Evolutionary conservation across 1,140 invertebrate genomes (phyloP).

Genomic region (Limonius californicus): DNA sequence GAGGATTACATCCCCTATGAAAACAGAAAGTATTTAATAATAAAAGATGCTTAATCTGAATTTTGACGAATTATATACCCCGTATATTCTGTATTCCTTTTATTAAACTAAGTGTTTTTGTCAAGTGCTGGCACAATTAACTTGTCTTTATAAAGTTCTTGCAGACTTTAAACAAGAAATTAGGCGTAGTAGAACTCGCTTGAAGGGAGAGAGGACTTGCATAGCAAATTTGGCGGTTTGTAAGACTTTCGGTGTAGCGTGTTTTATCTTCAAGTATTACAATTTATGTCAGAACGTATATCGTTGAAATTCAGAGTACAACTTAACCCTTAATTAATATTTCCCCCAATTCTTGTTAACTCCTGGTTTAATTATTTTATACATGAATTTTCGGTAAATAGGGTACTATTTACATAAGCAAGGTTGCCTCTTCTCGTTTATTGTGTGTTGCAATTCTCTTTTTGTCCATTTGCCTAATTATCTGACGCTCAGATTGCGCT

Average conservation of each 20-base stretch:
- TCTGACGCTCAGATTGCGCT: neutral
- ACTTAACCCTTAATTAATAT: neutral
- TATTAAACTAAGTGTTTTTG: no score
- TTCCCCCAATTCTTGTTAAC: conserved; percentile 9
- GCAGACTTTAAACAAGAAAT: conserved; percentile 2
- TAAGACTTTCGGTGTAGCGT: neutral
- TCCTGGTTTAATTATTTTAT: conserved; percentile 3
- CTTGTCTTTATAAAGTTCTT: neutral
- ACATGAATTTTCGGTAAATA: neutral
- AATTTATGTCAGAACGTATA: neutral
- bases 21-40: no score
- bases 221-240: neutral
- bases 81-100: no score
- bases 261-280: neutral
- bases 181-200: neutral
- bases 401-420: neutral
- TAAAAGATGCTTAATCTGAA: no score
- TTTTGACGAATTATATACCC: no score
- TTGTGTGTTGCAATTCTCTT: conserved; percentile 1
- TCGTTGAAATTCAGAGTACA: neutral
- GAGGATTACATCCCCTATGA: no score
- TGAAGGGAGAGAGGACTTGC: neutral
- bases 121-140: no score
- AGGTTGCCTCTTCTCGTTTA: neutral
- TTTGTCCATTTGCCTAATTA: conserved; percentile 10